Evolutionary conservation across 2,888 invertebrate genomes (phyloP), one percentile per base, ranked within the genome.

Genomic region (Priocnemis perturbator): DNA sequence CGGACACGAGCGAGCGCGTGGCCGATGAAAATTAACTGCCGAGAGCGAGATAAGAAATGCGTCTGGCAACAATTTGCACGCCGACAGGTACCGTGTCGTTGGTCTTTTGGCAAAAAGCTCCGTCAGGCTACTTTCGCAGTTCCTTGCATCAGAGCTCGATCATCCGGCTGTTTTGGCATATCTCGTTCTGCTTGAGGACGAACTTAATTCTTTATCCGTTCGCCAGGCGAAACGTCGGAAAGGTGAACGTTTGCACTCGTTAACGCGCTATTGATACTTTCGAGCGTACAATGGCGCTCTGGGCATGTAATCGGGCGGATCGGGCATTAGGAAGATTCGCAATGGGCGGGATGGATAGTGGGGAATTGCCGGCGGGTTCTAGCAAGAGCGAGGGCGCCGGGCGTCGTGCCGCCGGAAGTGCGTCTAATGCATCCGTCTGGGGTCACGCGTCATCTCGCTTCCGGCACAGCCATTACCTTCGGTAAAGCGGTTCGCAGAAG

Each of bases 341-440:
- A 74, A 79, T 74, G 69, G 75, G 75, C 44, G 58, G 58, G 58
- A 45, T 30, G 21, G 19, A 20, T 20, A 77, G 69, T 72, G 68
- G 64, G 55, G 68, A 21, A 56, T 64, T 67, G 73, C 71, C 74
- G 73, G 69, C 75, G 81, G 79, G 77, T 81, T 77, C 7, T 79
- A 75, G 75, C 77, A 77, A 9, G 74, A 72, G 67, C 71, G 77
- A 73, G 76, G 74, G 67, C 77, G 72, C 67, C 83, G 86, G 85
- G 83, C 87, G 87, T 87, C 86, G 86, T 76, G 81, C 86, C 78
- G 78, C 91, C 91, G 91, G 91, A 91, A 91, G 91, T 91, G 90
- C 91, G 91, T 91, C 91, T 91, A 91, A 91, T 91, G 91, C 91
- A 91, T 91, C 91, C 91, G 91, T 88, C 88, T 88, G 85, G 87